Conservation (phyloP, 2,888 invertebrate genomes). For the Hecatera dysodea region DNA sequence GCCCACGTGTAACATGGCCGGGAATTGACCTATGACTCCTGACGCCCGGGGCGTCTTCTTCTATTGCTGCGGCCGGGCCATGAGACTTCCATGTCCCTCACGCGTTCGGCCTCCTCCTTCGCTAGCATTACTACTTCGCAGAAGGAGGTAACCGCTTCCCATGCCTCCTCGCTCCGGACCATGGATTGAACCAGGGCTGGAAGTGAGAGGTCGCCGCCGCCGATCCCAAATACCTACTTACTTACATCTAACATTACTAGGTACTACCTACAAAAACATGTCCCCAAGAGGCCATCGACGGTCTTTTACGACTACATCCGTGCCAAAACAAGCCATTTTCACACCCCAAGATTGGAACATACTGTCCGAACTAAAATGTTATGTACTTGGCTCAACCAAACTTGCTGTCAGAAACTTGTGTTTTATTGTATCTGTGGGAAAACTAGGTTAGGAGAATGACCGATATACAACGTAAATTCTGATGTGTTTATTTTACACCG, state of each 20-base stretch:
- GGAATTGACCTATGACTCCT: no score
- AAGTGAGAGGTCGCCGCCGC: no score
- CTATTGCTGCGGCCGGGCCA: no score
- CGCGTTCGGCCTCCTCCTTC: no score
- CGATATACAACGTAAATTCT: neutral
- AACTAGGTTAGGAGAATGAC: slow-evolving; percentile 4
- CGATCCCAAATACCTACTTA: no score
- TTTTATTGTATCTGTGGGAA: neutral
- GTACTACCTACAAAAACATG: neutral
- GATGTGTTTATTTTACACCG: slow-evolving; percentile 11
- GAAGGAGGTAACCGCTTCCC: no score
- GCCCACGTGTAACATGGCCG: no score
- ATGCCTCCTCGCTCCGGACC: no score
- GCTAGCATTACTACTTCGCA: no score
- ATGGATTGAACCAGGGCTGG: no score
- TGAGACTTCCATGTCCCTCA: no score
- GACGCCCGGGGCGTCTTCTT: no score
- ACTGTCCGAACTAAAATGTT: neutral
- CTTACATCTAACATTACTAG: neutral
- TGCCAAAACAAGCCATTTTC: slow-evolving; percentile 21
- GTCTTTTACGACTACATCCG: slow-evolving; percentile 9
- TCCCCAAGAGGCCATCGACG: slow-evolving; percentile 1
- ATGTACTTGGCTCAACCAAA: neutral
- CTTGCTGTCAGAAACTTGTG: slow-evolving; percentile 5
- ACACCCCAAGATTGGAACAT: neutral